phyloP scores from a whole-genome alignment of 2,797 vertebrate species.

The Chaetophractus vellerosus region DNA sequence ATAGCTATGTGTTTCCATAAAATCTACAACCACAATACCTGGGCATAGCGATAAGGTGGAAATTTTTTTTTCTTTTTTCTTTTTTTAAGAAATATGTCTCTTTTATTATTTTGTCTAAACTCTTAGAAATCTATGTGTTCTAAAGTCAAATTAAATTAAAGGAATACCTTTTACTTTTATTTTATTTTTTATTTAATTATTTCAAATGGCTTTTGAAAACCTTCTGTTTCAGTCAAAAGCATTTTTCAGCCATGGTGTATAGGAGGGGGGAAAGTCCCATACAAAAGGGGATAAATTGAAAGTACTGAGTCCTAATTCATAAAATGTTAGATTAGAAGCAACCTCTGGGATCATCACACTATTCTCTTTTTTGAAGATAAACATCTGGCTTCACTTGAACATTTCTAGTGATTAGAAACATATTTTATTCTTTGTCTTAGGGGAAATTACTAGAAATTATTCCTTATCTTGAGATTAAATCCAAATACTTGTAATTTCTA shows the following conservation, averaged over 20 bases:
- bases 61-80: neutral
- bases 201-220: conserved; percentile 14
- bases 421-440: conserved; percentile 50
- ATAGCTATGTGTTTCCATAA: neutral
- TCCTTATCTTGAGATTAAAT: conserved; percentile 64
- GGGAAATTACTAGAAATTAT: conserved; percentile 58
- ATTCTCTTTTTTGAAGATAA: neutral
- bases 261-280: neutral
- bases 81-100: neutral
- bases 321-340: conserved; percentile 14
- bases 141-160: conserved; percentile 24
- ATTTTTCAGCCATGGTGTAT: neutral
- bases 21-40: neutral
- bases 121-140: neutral
- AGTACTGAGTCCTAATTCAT: conserved; percentile 46
- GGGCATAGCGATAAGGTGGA: neutral
- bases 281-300: neutral
- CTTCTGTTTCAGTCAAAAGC: neutral
- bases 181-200: conserved; percentile 28
- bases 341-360: neutral
- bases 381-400: neutral
- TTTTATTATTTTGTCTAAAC: neutral
- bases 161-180: neutral
- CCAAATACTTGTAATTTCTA: conserved; percentile 29
- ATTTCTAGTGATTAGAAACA: conserved; percentile 58